Conservation (phyloP, 1,140 invertebrate genomes). For the Ooceraea biroi region DNA sequence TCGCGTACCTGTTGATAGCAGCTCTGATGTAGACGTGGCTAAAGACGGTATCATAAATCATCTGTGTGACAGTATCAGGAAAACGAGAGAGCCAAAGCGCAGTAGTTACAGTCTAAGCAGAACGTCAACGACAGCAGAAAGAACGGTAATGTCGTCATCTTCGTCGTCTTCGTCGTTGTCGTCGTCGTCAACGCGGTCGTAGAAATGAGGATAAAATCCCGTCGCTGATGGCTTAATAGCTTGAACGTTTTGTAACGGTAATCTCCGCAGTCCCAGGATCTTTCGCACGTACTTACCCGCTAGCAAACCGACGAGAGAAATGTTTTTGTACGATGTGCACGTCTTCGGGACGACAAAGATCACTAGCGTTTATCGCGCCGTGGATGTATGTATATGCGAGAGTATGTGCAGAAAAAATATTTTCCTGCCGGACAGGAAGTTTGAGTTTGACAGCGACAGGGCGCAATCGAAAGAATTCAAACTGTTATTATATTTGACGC, state of each 20-base stretch:
- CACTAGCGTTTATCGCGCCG: slow-evolving; percentile 22
- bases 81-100: slow-evolving; percentile 15
- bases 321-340: slow-evolving; percentile 50
- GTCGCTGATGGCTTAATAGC: slow-evolving; percentile 73
- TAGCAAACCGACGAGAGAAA: slow-evolving; percentile 37
- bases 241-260: slow-evolving; percentile 73
- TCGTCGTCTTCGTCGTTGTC: slow-evolving; percentile 36
- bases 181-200: slow-evolving; percentile 30
- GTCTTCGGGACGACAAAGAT: slow-evolving; percentile 50
- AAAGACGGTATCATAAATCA: slow-evolving; percentile 54
- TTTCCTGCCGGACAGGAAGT: slow-evolving; percentile 33
- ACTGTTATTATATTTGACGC: slow-evolving; percentile 56
- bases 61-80: slow-evolving; percentile 46
- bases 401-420: slow-evolving; percentile 50
- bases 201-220: slow-evolving; percentile 74
- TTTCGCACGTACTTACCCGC: slow-evolving; percentile 60
- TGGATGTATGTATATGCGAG: not conserved
- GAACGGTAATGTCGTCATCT: slow-evolving; percentile 57
- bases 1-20: slow-evolving; percentile 52
- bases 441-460: slow-evolving; percentile 46
- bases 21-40: slow-evolving; percentile 17
- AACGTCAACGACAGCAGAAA: slow-evolving; percentile 57
- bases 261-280: slow-evolving; percentile 62
- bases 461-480: slow-evolving; percentile 43
- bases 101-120: slow-evolving; percentile 54